Evolutionary conservation across 2,797 vertebrate species (phyloP), one percentile per base, ranked within the genome.

Genomic region (Aldrovandia affinis): DNA sequence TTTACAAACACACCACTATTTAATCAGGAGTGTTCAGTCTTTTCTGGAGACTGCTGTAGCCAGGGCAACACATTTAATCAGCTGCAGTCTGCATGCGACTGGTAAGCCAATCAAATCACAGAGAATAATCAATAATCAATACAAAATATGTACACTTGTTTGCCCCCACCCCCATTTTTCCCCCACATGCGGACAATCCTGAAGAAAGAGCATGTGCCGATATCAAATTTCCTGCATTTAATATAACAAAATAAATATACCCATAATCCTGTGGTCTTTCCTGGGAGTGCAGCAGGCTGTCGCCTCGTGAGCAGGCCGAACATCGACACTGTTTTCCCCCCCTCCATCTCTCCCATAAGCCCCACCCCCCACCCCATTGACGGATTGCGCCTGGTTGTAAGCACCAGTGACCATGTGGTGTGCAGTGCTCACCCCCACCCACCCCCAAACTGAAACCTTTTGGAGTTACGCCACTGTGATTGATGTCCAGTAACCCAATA

Each of bases 401-500:
- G 89, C 91, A 87, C 89, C 90, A 87, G 89, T 91, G 88, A 89
- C 92, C 92, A 93, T 93, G 93, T 86, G 80, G 47, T 93, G 92
- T 90, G 18, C 84, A 86, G 88, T 84, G 87, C 84, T 28, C 82
- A 87, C 87, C 84, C 63, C 84, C 5, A 57, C 88, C 79, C 33
- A 59, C 68, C 61, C 39, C 57, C 82, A 82, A 85, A 36, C 84
- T 22, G 59, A 83, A 89, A 90, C 91, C 90, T 91, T 92, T 88
- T 84, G 86, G 88, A 91, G 89, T 92, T 88, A 93, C 91, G 91
- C 86, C 91, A 88, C 91, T 88, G 92, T 95, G 93, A 95, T 94
- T 95, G 94, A 95, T 95, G 94, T 94, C 91, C 92, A 87, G 94
- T 94, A 93, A 94, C 91, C 90, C 90, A 93, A 94, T 93, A 95